Evolutionary conservation across 2,888 invertebrate genomes (phyloP).

Genomic region (Drosophila nr. perissopoda): DNA sequence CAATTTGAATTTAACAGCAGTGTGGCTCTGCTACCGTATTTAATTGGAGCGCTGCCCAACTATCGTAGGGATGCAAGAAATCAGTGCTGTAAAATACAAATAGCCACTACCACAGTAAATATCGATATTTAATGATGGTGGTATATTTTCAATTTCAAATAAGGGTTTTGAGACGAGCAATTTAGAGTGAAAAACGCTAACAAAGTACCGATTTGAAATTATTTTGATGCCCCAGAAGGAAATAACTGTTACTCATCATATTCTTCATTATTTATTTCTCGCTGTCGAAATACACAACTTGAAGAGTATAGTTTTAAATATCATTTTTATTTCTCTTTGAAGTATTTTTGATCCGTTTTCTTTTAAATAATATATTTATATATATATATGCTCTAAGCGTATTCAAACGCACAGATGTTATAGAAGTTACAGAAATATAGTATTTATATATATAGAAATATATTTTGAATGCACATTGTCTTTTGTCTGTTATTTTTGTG

Average conservation of each 20-base stretch:
- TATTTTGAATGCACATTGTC: slow-evolving; percentile 54
- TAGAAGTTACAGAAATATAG: slow-evolving; percentile 78
- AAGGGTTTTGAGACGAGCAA: background rate
- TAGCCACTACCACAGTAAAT: background rate
- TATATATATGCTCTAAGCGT: slow-evolving; percentile 61
- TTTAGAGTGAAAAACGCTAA: background rate
- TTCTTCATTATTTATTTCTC: background rate
- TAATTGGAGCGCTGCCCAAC: slow-evolving; percentile 3
- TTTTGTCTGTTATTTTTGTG: slow-evolving; percentile 38
- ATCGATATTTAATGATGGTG: background rate
- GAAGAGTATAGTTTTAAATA: slow-evolving; percentile 59
- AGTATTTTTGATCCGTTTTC: slow-evolving; percentile 76
- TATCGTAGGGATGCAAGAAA: slow-evolving; percentile 4
- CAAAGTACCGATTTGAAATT: background rate
- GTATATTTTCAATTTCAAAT: slow-evolving; percentile 1
- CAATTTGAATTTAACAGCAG: slow-evolving; percentile 18
- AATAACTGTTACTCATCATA: background rate
- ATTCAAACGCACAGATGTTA: slow-evolving; percentile 66
- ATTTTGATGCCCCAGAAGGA: background rate
- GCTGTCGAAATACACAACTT: slow-evolving; percentile 4
- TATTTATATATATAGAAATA: slow-evolving; percentile 59
- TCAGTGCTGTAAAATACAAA: background rate
- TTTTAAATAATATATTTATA: slow-evolving; percentile 60
- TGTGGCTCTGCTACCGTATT: background rate
- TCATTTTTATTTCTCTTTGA: slow-evolving; percentile 74